Percentiles rank a stretch among this genome's conserved stretches.
phyloP scores from a whole-genome alignment of 2,113 vertebrate genomes.

The Periophthalmodon schlosseri region DNA sequence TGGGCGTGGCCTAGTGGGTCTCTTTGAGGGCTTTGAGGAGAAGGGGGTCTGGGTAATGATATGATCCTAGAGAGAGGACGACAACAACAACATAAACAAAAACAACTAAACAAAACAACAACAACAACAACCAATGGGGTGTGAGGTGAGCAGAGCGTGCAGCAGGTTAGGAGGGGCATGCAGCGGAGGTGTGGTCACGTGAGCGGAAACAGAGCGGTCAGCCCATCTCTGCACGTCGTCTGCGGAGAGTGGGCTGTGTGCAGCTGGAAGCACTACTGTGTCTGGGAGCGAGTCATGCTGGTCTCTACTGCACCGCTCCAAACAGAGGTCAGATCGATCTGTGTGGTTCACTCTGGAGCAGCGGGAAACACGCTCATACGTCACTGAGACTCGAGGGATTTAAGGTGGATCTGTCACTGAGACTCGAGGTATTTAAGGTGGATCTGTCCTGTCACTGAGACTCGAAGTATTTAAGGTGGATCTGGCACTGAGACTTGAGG shows the following conservation, averaged over 20 bases:
- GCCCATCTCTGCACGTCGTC: background rate
- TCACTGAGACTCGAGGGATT: no score
- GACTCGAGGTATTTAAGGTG: no score
- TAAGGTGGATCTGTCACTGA: no score
- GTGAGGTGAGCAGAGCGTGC: slow-evolving; percentile 85
- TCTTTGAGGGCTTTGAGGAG: slow-evolving; percentile 99
- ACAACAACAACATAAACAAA: slow-evolving; percentile 99
- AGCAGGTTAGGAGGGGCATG: slow-evolving; percentile 80
- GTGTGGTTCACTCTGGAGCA: no score
- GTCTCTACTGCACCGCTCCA: background rate
- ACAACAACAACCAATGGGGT: slow-evolving; percentile 85
- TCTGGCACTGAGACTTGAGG: no score
- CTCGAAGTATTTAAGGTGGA: no score
- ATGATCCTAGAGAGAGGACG: slow-evolving; percentile 99
- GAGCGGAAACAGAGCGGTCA: slow-evolving; percentile 25
- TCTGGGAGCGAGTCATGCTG: background rate
- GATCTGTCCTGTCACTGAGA: no score
- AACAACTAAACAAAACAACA: slow-evolving; percentile 86
- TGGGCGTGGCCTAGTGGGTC: slow-evolving; percentile 96
- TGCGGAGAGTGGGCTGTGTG: background rate
- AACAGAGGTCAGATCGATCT: no score
- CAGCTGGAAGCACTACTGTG: background rate
- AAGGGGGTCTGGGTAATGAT: slow-evolving; percentile 98
- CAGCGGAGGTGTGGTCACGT: slow-evolving; percentile 63
- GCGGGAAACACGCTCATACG: no score